Conservation (phyloP, 2,797 vertebrate species). For the Orientallactaga sibirica region DNA sequence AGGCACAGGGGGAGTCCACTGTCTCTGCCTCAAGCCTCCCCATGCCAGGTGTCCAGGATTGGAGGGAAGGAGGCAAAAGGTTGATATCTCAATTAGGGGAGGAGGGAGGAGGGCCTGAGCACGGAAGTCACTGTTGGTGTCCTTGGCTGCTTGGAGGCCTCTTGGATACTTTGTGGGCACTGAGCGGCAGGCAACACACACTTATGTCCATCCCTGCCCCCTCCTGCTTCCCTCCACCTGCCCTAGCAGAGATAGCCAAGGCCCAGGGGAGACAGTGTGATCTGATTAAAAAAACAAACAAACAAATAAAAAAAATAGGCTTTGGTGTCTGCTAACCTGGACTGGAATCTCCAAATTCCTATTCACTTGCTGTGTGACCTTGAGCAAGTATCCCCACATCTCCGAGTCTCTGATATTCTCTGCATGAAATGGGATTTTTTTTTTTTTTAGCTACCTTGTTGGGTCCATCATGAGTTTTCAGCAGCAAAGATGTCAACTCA, state of each 20-base stretch:
- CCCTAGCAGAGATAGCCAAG: neutral
- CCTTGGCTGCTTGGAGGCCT: neutral
- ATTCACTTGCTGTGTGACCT: neutral
- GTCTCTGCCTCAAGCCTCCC: neutral
- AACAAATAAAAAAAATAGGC: neutral
- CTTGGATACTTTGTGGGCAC: neutral
- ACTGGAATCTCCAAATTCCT: neutral
- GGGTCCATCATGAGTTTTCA: neutral
- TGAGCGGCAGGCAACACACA: neutral
- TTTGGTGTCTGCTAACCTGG: neutral
- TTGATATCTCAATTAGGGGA: constrained; percentile 46
- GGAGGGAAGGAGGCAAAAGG: constrained; percentile 29
- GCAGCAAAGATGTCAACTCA: neutral
- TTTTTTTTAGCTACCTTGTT: neutral
- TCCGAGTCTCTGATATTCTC: constrained; percentile 3
- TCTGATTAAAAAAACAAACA: neutral
- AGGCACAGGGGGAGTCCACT: neutral
- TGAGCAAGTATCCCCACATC: neutral
- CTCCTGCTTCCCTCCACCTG: neutral
- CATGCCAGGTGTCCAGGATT: constrained; percentile 42
- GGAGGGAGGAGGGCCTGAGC: neutral
- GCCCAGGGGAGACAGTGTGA: neutral
- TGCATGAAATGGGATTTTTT: neutral
- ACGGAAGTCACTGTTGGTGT: neutral
- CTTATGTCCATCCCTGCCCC: neutral